Conservation (phyloP, 2,113 vertebrate species). For the Merops nubicus region DNA sequence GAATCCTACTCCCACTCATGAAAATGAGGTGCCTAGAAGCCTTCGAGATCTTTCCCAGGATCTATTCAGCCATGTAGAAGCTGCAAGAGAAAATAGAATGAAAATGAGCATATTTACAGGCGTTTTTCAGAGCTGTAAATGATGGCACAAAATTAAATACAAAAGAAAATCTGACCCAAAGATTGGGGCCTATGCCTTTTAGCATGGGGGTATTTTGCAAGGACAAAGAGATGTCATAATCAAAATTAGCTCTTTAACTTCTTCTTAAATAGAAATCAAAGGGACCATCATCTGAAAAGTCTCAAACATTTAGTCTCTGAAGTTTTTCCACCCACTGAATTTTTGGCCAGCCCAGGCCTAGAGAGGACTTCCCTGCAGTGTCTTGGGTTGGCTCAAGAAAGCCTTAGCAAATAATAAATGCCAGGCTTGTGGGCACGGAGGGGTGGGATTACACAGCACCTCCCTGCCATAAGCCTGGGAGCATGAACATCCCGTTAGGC, state of each 20-base stretch:
- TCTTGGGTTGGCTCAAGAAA: not conserved
- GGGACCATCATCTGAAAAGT: not conserved
- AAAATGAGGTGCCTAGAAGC: not conserved
- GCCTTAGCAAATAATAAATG: not conserved
- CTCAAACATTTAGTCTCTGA: not conserved
- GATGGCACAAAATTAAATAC: not conserved
- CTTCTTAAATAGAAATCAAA: slow-evolving; percentile 22
- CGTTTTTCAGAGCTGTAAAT: not conserved
- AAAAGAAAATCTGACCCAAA: not conserved
- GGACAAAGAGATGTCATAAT: not conserved
- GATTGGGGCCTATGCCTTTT: not conserved
- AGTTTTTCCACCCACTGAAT: not conserved
- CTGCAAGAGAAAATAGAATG: accelerated
- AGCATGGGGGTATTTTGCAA: slow-evolving; percentile 2
- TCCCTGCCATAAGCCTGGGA: not conserved
- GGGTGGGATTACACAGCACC: not conserved
- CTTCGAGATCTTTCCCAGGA: not conserved
- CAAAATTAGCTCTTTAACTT: not conserved
- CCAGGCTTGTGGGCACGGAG: not conserved
- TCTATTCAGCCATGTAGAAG: accelerated
- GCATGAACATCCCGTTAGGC: not conserved
- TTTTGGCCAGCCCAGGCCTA: not conserved
- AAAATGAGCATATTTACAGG: not conserved
- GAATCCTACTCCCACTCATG: not conserved
- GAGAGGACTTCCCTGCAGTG: not conserved